Conservation (phyloP, 2,888 invertebrate species). For the Parapristionchus giblindavisi region DNA sequence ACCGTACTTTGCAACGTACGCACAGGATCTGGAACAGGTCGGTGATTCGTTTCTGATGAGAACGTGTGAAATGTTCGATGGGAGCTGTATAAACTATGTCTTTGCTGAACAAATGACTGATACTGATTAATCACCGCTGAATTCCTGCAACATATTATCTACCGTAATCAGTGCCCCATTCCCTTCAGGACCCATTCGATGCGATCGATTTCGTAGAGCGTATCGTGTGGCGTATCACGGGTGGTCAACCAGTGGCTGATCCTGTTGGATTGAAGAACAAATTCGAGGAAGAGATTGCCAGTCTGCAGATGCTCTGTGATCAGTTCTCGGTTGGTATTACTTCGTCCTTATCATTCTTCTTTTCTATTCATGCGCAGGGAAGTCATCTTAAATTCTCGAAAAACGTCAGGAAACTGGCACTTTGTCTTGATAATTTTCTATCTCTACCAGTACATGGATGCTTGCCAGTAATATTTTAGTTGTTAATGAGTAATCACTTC, state of each 20-base stretch:
- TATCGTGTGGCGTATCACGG: conserved; percentile 90
- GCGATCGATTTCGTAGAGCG: conserved; percentile 96
- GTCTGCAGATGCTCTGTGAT: conserved; percentile 66
- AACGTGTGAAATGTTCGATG: not conserved
- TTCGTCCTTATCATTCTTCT: too few relatives aligned
- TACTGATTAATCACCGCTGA: too few relatives aligned
- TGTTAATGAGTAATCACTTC: too few relatives aligned
- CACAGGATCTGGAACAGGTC: conserved; percentile 68
- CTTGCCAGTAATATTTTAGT: too few relatives aligned
- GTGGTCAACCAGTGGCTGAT: conserved; percentile 71
- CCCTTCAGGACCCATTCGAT: conserved; percentile 88
- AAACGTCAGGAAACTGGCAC: too few relatives aligned
- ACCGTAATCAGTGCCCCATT: not conserved
- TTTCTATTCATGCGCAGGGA: too few relatives aligned
- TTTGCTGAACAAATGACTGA: too few relatives aligned
- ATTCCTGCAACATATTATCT: too few relatives aligned
- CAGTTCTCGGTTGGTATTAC: conserved; percentile 65
- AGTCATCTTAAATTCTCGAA: too few relatives aligned
- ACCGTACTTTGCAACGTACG: conserved; percentile 66
- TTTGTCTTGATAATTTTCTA: too few relatives aligned
- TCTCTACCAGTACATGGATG: too few relatives aligned
- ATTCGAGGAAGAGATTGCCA: conserved; percentile 69
- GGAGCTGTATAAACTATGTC: too few relatives aligned
- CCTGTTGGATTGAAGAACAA: conserved; percentile 60
- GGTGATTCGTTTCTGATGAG: not conserved